Base-by-base conservation (phyloP, 92 coral and sea anemone species). In the Porites evermanni region DNA sequence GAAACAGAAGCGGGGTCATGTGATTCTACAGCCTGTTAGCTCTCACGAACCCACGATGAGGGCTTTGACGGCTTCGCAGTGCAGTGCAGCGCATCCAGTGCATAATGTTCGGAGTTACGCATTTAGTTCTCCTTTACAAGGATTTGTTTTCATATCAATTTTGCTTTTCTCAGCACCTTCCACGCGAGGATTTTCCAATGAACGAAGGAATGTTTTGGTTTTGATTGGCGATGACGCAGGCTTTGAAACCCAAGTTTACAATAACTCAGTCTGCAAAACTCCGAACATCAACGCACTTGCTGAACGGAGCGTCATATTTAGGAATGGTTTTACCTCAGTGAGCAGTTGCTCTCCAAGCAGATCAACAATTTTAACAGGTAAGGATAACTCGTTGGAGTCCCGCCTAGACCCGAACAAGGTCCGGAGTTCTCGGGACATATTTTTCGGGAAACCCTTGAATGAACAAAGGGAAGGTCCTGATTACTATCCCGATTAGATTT, bases 311-410 rank as follows among this genome's bases (percentile, higher is more conserved):
- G 77, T 95, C 53, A 81, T 92, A 17, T 95, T 95, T 80, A 84
- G 91, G 77, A 91, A 96, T 68, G 98, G 92, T 1, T 96, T 94
- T 73, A 94, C 98, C 7, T 96, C 98, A 6, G 98, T 96, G 13
- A 96, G 98, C 54, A 96, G 98, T 85, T 96, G 98, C 50, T 96
- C 98, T 1, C 98, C 98, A 1, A 96, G 98, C 66, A 87, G 98
- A 19, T 96, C 98, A 24, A 94, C 98, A 20, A 94, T 96, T 78
- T 86, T 96, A 68, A 96, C 98, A 83, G 98, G 98, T 94, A 65
- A 47, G 68, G 26, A 77, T 26, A 17, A 17, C 17, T 63, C 17
- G 7, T 63, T 20, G 6, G 17, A 14, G 12, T 16, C 67, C 7
- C 18, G 0, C 12, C 4, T 11, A 56, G 16, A 56, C 61, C 13